A percentile compares a stretch with the other conserved stretches of the same genome.
These are phyloP conservation scores for Leptobrachium ailaonicum DNA, from an alignment of 2,113 vertebrate genomes.

Conservation along the genomic window DNA sequence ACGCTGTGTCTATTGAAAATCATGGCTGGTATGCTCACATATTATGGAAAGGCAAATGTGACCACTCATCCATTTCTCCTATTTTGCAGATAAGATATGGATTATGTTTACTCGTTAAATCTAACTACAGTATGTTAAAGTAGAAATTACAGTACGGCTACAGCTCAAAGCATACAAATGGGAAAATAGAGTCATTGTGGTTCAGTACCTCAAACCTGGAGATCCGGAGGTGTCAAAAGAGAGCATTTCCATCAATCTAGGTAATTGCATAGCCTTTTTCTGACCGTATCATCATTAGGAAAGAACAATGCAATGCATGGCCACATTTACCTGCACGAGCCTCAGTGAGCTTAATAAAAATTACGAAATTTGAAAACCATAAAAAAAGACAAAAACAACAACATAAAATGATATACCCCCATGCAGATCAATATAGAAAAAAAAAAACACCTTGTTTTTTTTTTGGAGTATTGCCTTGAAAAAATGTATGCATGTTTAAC, in stretches of 20 bases:
- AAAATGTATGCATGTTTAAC: too few relatives aligned
- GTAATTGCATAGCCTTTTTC: neutral
- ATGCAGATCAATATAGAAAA: too few relatives aligned
- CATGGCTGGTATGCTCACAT: conserved; percentile 19
- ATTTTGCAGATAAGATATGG: conserved; percentile 31
- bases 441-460: too few relatives aligned
- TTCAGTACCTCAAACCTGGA: neutral
- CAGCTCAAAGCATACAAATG: neutral
- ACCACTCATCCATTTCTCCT: conserved; percentile 21
- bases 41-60: conserved; percentile 12
- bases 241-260: neutral
- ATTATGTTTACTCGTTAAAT: conserved; percentile 35
- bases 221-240: neutral
- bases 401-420: too few relatives aligned
- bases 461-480: too few relatives aligned
- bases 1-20: conserved; percentile 24
- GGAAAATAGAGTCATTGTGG: neutral
- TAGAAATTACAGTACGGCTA: neutral
- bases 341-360: too few relatives aligned
- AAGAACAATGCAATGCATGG: too few relatives aligned
- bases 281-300: too few relatives aligned
- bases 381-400: too few relatives aligned
- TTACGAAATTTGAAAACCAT: too few relatives aligned
- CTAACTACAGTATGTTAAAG: conserved; percentile 25
- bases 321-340: too few relatives aligned